phyloP scores from a whole-genome alignment of 2,888 invertebrate species.

The Ichneumoninae sp. region DNA sequence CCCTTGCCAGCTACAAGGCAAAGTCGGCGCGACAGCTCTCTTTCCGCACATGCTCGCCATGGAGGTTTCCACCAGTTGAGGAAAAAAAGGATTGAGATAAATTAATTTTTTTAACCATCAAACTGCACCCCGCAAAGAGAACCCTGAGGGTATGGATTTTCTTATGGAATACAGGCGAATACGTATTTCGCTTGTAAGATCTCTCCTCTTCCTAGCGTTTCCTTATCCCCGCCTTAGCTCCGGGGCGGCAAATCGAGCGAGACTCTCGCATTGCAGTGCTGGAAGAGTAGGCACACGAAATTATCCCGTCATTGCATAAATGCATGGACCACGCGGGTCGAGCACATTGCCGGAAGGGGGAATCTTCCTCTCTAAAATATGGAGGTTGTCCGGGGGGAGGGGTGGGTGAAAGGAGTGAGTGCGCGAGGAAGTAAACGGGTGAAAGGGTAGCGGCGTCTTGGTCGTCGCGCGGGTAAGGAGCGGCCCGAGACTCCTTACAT shows the following conservation, averaged over 20 bases:
- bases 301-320: slow-evolving; percentile 81
- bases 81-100: not conserved
- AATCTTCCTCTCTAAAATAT: slow-evolving; percentile 53
- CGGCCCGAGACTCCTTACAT: slow-evolving; percentile 77
- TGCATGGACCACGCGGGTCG: slow-evolving; percentile 75
- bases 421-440: slow-evolving; percentile 29
- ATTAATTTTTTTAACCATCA: not conserved
- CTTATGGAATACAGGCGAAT: not conserved
- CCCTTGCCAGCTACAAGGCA: not conserved
- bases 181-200: not conserved
- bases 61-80: not conserved
- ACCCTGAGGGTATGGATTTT: not conserved
- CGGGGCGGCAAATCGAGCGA: slow-evolving; percentile 72
- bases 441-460: slow-evolving; percentile 65
- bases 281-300: slow-evolving; percentile 75
- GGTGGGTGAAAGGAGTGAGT: slow-evolving; percentile 15
- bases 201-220: not conserved
- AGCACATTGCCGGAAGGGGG: slow-evolving; percentile 64
- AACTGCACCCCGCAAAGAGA: not conserved
- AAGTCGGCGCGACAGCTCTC: not conserved
- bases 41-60: not conserved
- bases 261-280: slow-evolving; percentile 40
- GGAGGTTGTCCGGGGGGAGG: slow-evolving; percentile 32
- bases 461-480: slow-evolving; percentile 75
- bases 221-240: not conserved